Conservation (phyloP, 2,888 invertebrate species). For the Salticus scenicus region DNA sequence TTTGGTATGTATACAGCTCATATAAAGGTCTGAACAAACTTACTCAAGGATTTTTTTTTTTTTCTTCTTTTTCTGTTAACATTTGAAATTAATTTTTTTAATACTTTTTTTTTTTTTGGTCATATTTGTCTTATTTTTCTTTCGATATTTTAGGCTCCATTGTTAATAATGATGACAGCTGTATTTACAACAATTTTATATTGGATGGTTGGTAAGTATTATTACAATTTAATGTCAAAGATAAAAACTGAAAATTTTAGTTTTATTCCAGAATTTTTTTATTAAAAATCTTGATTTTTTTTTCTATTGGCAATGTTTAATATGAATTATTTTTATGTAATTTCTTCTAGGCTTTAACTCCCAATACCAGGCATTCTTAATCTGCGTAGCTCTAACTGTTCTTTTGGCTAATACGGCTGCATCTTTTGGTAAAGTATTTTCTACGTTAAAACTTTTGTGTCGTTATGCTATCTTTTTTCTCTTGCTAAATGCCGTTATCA, state of each 20-base stretch:
- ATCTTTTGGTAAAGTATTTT: constrained; percentile 84
- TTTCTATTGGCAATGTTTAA: too few species aligned
- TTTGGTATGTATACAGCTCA: too few species aligned
- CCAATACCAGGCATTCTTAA: constrained; percentile 78
- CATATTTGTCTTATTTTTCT: neutral
- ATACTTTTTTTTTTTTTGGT: neutral
- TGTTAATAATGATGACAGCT: constrained; percentile 77
- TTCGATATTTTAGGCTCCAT: constrained; percentile 51
- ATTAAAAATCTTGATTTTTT: too few species aligned
- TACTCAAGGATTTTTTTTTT: too few species aligned
- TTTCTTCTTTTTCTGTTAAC: neutral
- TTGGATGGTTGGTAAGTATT: constrained; percentile 85
- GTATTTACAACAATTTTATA: constrained; percentile 89
- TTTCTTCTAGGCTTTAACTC: constrained; percentile 74
- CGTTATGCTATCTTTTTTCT: too few species aligned
- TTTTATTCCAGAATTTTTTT: too few species aligned
- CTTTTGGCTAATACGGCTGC: constrained; percentile 92
- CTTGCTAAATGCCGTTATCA: too few species aligned
- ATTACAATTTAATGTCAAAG: too few species aligned
- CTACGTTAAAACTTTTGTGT: too few species aligned
- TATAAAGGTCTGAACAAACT: too few species aligned
- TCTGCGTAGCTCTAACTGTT: constrained; percentile 82
- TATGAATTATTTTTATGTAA: too few species aligned
- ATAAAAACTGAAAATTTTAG: too few species aligned
- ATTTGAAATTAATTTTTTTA: neutral